Evolutionary conservation across 2,888 invertebrate species (phyloP), one percentile per base, ranked within the genome.

Genomic region (Polydrusus cervinus): DNA sequence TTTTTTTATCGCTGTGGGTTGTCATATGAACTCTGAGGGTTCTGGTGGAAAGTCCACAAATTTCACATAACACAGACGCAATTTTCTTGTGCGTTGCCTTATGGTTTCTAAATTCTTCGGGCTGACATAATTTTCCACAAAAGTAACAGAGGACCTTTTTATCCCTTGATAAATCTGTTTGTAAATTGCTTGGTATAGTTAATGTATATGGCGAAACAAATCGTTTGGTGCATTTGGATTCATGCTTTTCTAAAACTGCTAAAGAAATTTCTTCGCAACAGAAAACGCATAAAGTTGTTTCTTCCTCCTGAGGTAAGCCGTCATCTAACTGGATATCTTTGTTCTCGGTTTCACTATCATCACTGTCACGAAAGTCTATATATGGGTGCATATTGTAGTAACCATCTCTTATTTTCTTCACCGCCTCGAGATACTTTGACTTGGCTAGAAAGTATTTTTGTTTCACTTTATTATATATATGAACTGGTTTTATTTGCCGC

Each of bases 1-100:
- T 87, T 75, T 53, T 47, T 47, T 87, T 85, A 80, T 87, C 85
- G 16, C 85, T 86, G 77, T 86, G 86, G 57, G 84, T 85, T 77
- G 86, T 86, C 7, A 86, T 83, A 61, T 85, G 85, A 79, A 79
- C 18, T 61, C 74, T 65, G 74, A 78, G 0, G 70, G 30, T 30
- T 20, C 18, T 51, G 5, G 49, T 25, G 1, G 57, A 14, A 57
- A 20, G 3, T 5, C 68, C 68, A 13, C 68, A 68, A 40, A 68
- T 45, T 18, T 34, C 18, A 43, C 61, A 61, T 13, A 51, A 5
- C 1, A 20, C 51, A 6, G 20, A 8, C 49, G 3, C n/a, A 6
- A 43, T 13, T n/a, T 43, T 1, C n/a, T 43, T 43, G 10, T 43
- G 43, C 43, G n/a, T 43, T 3, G 13, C 3, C 43, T n/a, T 43